Evolutionary conservation across 2,113 vertebrate species (phyloP), one percentile per base, ranked within the genome.

Genomic region (Acanthisitta chloris): DNA sequence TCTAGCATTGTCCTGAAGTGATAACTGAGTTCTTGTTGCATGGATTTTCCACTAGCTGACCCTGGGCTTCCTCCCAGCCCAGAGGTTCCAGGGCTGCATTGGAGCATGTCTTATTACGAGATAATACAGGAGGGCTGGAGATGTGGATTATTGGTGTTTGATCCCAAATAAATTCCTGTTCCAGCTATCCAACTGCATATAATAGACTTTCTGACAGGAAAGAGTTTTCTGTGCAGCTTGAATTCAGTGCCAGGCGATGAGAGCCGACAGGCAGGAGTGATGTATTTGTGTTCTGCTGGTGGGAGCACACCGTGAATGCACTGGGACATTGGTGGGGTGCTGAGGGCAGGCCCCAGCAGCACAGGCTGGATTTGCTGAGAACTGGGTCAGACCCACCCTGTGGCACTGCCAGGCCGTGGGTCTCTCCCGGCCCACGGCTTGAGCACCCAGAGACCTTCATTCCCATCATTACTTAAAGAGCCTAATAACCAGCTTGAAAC

Each of bases 401-500:
- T n/a, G n/a, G n/a, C n/a, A n/a, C n/a, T n/a, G n/a, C n/a, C n/a
- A n/a, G n/a, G n/a, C n/a, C n/a, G n/a, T n/a, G n/a, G n/a, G n/a
- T n/a, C n/a, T n/a, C n/a, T n/a, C n/a, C n/a, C n/a, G n/a, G n/a
- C n/a, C n/a, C n/a, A n/a, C n/a, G n/a, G n/a, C n/a, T n/a, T n/a
- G n/a, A n/a, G n/a, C n/a, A n/a, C n/a, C n/a, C n/a, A n/a, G 95
- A 96, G 93, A 96, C 12, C 51, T 93, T 96, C 91, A 88, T 92
- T 90, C 90, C 64, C 59, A 96, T 97, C 94, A 65, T 97, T 97
- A 98, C 96, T 98, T 97, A 97, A 98, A 98, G 97, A 98, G 97
- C 96, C 98, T 98, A 98, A 98, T 98, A 97, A 98, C 97, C 36
- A 51, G 86, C 97, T 97, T 97, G 97, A 92, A 97, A 97, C 97